These are phyloP conservation scores for Promerops cafer DNA, from an alignment of 2,113 vertebrate genomes.

Conservation along the genomic window DNA sequence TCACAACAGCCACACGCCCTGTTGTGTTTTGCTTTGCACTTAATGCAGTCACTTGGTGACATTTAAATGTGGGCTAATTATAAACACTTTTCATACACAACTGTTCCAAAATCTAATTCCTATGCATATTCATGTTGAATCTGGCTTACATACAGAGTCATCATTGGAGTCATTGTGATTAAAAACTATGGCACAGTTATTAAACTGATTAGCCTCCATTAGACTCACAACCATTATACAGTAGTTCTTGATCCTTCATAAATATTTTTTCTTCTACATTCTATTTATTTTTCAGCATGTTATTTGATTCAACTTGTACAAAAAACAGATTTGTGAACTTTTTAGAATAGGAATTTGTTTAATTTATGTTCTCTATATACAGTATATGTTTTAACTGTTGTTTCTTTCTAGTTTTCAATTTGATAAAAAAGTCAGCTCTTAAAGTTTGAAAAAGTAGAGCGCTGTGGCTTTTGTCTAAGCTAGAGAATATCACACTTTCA, in stretches of 20 bases:
- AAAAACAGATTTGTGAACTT: background rate
- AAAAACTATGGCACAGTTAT: background rate
- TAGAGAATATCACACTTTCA: constrained; percentile 24
- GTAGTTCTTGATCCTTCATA: background rate
- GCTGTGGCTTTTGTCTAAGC: constrained; percentile 37
- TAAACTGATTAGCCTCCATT: background rate
- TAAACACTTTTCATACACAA: background rate
- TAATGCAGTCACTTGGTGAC: background rate
- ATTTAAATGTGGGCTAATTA: background rate
- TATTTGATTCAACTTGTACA: background rate
- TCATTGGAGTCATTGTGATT: background rate
- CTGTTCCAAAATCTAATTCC: constrained; percentile 7
- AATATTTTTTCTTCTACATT: background rate
- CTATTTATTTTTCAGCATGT: background rate
- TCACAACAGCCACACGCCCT: background rate
- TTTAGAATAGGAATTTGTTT: background rate
- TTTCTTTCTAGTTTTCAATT: constrained; percentile 19
- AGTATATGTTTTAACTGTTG: constrained; percentile 36
- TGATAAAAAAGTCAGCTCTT: constrained; percentile 45
- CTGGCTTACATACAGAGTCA: background rate
- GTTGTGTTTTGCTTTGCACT: constrained; percentile 21
- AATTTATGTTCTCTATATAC: background rate
- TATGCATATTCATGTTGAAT: constrained; percentile 4
- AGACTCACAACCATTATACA: background rate
- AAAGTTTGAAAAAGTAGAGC: constrained; percentile 58